These are phyloP conservation scores for Exocentrus adspersus DNA, from an alignment of 2,888 invertebrate species.

Conservation along the genomic window DNA sequence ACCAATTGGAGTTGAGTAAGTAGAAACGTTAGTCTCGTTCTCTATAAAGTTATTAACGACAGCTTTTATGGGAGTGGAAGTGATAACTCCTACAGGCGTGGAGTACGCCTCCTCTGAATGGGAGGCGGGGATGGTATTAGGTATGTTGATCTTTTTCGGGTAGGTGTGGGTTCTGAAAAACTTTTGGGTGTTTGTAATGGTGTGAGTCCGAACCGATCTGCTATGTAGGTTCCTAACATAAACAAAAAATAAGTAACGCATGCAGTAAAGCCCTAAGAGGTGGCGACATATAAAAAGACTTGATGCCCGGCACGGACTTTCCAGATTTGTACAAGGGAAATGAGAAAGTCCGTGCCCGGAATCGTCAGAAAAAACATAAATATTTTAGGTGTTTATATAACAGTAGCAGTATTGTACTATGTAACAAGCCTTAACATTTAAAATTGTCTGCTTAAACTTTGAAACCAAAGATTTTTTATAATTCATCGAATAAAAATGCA, in stretches of 20 bases:
- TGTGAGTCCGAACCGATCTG: slow-evolving; percentile 68
- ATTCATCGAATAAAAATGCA: no score
- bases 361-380: no score
- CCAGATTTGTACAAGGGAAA: no score
- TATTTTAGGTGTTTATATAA: no score
- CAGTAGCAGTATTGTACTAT: no score
- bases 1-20: slow-evolving; percentile 49
- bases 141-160: slow-evolving; percentile 54
- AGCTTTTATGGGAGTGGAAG: slow-evolving; percentile 38
- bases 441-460: no score
- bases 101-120: slow-evolving; percentile 41
- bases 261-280: slow-evolving; percentile 53
- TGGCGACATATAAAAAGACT: slow-evolving; percentile 19
- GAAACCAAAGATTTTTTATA: no score
- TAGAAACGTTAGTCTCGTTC: slow-evolving; percentile 21
- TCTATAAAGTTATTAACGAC: slow-evolving; percentile 5
- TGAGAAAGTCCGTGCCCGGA: no score
- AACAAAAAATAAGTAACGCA: slow-evolving; percentile 63
- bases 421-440: no score
- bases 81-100: slow-evolving; percentile 40
- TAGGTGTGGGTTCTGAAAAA: slow-evolving; percentile 50
- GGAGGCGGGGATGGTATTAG: slow-evolving; percentile 47
- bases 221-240: slow-evolving; percentile 70
- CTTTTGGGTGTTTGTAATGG: slow-evolving; percentile 41
- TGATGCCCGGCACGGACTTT: no score